Conservation (phyloP, 2,113 vertebrate genomes). For the Formicarius rufipectus region DNA sequence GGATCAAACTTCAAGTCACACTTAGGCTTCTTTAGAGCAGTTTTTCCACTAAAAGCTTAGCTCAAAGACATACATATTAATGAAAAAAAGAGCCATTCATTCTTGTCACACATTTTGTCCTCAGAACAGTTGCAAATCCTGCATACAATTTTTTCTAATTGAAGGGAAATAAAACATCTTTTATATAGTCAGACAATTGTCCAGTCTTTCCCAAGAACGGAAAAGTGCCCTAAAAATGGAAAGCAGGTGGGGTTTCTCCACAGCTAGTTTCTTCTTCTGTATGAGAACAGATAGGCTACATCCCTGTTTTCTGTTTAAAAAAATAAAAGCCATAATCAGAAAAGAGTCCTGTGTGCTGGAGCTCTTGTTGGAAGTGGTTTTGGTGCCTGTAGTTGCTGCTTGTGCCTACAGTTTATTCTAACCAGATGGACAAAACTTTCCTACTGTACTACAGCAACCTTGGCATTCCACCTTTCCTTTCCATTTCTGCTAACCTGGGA, state of each 20-base stretch:
- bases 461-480: background rate
- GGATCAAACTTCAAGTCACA: constrained; percentile 47
- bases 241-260: constrained; percentile 61
- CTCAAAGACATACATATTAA: constrained; percentile 22
- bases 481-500: background rate
- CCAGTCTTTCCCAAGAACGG: constrained; percentile 40
- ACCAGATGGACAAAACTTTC: background rate
- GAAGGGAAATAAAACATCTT: constrained; percentile 65
- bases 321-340: background rate
- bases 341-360: background rate
- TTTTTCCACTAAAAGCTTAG: constrained; percentile 48
- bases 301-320: background rate
- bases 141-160: constrained; percentile 52
- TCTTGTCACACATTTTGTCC: constrained; percentile 59
- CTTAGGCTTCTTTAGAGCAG: constrained; percentile 14
- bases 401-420: background rate
- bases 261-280: background rate
- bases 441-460: background rate
- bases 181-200: constrained; percentile 51
- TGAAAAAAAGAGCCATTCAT: constrained; percentile 47
- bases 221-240: constrained; percentile 57
- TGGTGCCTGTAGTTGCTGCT: background rate
- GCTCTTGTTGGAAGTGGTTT: background rate
- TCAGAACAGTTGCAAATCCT: constrained; percentile 60
- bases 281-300: background rate